Base-by-base conservation (phyloP, 2,888 invertebrate genomes). In the Oligia latruncula region DNA sequence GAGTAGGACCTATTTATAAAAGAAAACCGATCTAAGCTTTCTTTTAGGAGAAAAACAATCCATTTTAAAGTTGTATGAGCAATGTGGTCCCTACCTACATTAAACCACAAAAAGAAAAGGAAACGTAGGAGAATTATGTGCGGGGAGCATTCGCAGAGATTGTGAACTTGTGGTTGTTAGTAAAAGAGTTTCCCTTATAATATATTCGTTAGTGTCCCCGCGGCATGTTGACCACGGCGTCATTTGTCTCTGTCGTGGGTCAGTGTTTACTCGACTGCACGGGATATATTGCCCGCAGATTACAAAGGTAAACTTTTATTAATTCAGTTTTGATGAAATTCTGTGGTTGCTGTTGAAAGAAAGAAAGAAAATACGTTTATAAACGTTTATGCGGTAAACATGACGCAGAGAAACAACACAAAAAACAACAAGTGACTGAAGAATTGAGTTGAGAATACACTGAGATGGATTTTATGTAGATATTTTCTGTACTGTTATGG, bases 191-290 rank as follows among this genome's bases (percentile, higher is more conserved):
- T 62, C 71, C 64, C 75, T 71, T 66, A 74, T 29, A 81, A 74
- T 29, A 81, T 77, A 77, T 80, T 83, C 66, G 62, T 81, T 65
- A 68, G n/a, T 75, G 73, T 73, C 67, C 66, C 74, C 55, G 43
- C 66, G 58, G 66, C 52, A 55, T 71, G 66, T 49, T 58, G 68
- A 52, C 80, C 80, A 68, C 67, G 65, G n/a, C 1, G 68, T 70
- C 74, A 86, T 87, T 79, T 85, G 40, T 87, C 88, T 81, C 62
- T 58, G 52, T 75, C 71, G 40, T n/a, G 29, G 49, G 40, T 55
- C 40, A 64, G 67, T 70, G 72, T 77, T 71, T 74, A 78, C 78
- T 72, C 70, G 64, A 80, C 66, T 76, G 74, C 67, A 35, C 76
- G 60, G 72, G 62, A 79, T 78, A 87, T 78, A 78, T 68, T 66